Evolutionary conservation across 2,888 invertebrate species (phyloP).

Genomic region (Acrobasis suavella): DNA sequence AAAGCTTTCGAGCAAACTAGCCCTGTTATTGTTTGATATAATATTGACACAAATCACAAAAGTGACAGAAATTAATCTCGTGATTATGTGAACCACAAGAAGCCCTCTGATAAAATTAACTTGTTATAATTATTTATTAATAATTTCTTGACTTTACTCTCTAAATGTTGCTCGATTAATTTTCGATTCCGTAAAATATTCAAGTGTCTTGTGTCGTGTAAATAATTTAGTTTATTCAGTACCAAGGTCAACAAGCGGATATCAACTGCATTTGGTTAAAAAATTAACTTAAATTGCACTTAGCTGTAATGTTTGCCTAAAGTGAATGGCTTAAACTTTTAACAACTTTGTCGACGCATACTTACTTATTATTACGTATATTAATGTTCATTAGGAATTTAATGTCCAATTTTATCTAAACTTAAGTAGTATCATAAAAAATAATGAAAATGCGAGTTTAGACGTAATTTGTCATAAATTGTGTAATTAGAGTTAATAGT

Average conservation of each 20-base stretch:
- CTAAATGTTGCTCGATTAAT: too few species aligned
- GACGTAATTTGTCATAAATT: slow-evolving; percentile 30
- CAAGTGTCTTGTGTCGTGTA: too few species aligned
- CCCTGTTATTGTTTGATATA: too few species aligned
- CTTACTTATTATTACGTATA: slow-evolving; percentile 1
- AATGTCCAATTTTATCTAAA: background rate
- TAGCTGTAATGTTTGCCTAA: background rate
- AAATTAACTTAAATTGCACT: background rate
- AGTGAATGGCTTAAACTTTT: background rate
- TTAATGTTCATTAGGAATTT: slow-evolving; percentile 13
- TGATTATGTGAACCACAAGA: too few species aligned
- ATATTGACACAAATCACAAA: too few species aligned
- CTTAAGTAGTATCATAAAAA: slow-evolving; percentile 2
- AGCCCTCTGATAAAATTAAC: too few species aligned
- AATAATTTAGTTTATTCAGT: too few species aligned
- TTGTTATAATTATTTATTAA: too few species aligned
- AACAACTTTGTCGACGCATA: background rate
- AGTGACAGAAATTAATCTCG: too few species aligned
- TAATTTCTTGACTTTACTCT: too few species aligned
- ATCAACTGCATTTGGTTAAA: background rate
- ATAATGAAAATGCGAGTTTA: slow-evolving; percentile 15
- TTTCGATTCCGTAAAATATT: too few species aligned
- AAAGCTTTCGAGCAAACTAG: too few species aligned
- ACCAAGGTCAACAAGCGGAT: background rate
- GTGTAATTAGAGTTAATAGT: slow-evolving; percentile 38